phyloP scores from a whole-genome alignment of 1,140 invertebrate genomes.

The Mylabris phalerata region DNA sequence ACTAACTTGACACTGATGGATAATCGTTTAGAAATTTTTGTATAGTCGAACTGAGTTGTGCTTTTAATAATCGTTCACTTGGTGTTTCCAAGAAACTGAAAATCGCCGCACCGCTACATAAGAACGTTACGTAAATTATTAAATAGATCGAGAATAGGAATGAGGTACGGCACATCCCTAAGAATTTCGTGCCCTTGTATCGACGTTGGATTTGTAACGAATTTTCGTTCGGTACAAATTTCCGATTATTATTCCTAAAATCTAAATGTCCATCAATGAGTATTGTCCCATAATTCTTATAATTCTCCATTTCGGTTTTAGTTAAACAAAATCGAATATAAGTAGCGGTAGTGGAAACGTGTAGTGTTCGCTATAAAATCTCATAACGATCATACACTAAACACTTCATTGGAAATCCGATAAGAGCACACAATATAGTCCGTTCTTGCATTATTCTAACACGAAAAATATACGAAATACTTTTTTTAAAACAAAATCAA shows the following conservation, averaged over 20 bases:
- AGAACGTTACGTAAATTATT: conserved; percentile 63
- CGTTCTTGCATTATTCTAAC: conserved; percentile 15
- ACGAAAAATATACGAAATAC: no score
- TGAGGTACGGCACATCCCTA: conserved; percentile 31
- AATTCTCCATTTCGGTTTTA: not conserved
- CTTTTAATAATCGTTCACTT: conserved; percentile 51
- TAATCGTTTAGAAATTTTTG: conserved; percentile 51
- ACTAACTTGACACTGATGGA: conserved; percentile 50
- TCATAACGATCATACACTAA: no score
- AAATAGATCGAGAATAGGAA: conserved; percentile 48
- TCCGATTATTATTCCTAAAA: not conserved
- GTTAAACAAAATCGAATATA: not conserved
- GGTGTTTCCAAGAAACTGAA: conserved; percentile 71
- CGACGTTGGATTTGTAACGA: not conserved
- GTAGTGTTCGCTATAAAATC: no score
- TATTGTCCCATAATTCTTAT: conserved; percentile 3
- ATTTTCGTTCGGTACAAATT: not conserved
- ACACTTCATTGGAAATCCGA: no score
- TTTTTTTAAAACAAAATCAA: no score
- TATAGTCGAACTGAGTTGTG: conserved; percentile 48
- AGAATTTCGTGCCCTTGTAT: conserved; percentile 12
- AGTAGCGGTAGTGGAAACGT: not conserved
- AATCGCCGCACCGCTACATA: conserved; percentile 65
- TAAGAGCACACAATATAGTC: conserved; percentile 11
- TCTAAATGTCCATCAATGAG: not conserved